These are phyloP conservation scores for Belgica antarctica DNA, from an alignment of 2,888 invertebrate species.

Conservation along the genomic window DNA sequence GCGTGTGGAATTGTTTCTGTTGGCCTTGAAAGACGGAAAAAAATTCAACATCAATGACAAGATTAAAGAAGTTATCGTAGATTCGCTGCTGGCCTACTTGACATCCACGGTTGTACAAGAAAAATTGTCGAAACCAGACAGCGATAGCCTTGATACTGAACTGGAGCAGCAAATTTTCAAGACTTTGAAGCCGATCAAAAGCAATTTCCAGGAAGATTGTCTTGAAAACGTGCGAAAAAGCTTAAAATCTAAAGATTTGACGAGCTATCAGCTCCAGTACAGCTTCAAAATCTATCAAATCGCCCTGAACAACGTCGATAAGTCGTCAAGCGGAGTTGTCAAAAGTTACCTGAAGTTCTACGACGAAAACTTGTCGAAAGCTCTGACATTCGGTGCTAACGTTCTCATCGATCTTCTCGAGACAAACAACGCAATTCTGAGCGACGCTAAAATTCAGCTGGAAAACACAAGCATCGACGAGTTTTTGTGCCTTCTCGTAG, in stretches of 20 bases:
- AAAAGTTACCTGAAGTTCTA: constrained; percentile 12
- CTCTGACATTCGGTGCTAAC: neutral
- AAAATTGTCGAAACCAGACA: neutral
- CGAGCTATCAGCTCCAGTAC: neutral
- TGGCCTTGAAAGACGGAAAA: constrained; percentile 29
- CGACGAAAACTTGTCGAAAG: neutral
- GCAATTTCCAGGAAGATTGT: constrained; percentile 6
- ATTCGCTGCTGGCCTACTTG: constrained; percentile 6
- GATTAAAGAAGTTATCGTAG: constrained; percentile 27
- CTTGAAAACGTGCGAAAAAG: neutral
- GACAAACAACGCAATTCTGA: constrained; percentile 12
- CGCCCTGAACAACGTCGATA: constrained; percentile 11
- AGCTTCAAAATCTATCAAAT: constrained; percentile 34
- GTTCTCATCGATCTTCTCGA: neutral
- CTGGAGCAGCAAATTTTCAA: constrained; percentile 14
- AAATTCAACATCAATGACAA: constrained; percentile 36
- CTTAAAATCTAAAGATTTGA: too few species aligned
- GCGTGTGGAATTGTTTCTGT: neutral
- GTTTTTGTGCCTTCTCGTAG: constrained; percentile 1
- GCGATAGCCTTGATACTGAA: neutral
- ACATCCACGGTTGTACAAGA: neutral
- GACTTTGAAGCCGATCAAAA: constrained; percentile 11
- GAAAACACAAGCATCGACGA: constrained; percentile 22
- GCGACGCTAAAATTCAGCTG: neutral
- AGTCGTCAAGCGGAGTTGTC: neutral